A percentile compares a stretch with the other conserved stretches of the same genome.
Conservation (phyloP, 2,113 vertebrate genomes). For the Herpetotheres cachinnans region DNA sequence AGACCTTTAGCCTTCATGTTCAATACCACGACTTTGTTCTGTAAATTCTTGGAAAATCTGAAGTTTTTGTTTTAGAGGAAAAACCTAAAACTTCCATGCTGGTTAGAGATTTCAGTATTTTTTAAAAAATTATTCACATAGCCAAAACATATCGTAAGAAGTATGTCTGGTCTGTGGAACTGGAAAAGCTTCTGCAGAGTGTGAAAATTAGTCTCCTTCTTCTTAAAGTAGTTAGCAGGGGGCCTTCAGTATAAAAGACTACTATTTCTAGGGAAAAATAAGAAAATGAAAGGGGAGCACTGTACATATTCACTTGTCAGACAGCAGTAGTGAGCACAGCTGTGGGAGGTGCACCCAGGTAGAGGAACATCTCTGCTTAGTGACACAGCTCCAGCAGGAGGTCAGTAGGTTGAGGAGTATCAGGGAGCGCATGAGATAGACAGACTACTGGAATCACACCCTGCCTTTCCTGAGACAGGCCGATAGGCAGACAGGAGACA, state of each 20-base stretch:
- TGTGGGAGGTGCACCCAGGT: background rate
- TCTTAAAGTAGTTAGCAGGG: background rate
- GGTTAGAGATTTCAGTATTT: background rate
- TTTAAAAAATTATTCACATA: background rate
- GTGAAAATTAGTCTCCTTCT: background rate
- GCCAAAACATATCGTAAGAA: background rate
- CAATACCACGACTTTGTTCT: background rate
- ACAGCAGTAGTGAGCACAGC: background rate
- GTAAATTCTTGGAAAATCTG: background rate
- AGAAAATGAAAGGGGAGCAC: background rate
- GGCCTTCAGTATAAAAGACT: background rate
- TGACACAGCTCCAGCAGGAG: background rate
- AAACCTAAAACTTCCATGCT: background rate
- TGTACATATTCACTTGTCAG: background rate
- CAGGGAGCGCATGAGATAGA: background rate
- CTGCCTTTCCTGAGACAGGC: background rate
- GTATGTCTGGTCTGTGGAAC: background rate
- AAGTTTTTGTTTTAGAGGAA: background rate
- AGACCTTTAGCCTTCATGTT: background rate
- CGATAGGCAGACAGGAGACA: background rate
- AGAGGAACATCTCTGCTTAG: background rate
- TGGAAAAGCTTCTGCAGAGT: background rate
- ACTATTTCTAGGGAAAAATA: background rate
- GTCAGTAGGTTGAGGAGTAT: background rate
- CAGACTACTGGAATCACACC: background rate